Evolutionary conservation across 2,797 vertebrate species (phyloP).

Genomic region (Sebastes vulpes): DNA sequence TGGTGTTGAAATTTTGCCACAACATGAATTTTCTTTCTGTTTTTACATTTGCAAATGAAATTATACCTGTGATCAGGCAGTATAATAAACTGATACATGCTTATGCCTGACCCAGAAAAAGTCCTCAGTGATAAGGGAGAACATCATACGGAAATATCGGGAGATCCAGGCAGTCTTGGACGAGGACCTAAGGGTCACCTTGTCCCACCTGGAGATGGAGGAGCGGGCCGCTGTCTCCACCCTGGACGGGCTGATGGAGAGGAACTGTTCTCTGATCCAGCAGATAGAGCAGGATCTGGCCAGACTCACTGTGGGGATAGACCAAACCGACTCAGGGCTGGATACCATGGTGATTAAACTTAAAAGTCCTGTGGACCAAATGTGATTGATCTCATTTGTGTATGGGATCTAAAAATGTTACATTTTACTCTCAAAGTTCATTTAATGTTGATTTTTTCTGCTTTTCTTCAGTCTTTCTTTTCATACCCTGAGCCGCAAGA

Average conservation of each 20-base stretch:
- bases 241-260: slow-evolving; percentile 82
- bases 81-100: slow-evolving; percentile 19
- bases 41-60: not conserved
- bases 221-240: slow-evolving; percentile 76
- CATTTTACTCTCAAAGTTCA: not conserved
- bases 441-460: not conserved
- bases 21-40: not conserved
- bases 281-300: slow-evolving; percentile 83
- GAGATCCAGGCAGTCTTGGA: slow-evolving; percentile 84
- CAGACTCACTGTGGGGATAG: slow-evolving; percentile 59
- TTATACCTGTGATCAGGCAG: not conserved
- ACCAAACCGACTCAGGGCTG: slow-evolving; percentile 39
- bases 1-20: not conserved
- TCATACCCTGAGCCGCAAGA: slow-evolving; percentile 54
- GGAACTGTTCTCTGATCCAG: slow-evolving; percentile 81
- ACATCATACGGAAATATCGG: slow-evolving; percentile 79
- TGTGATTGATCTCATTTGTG: not conserved
- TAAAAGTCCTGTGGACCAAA: not conserved
- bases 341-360: slow-evolving; percentile 57
- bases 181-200: slow-evolving; percentile 81
- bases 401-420: not conserved
- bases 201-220: slow-evolving; percentile 85
- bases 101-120: slow-evolving; percentile 73
- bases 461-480: slow-evolving; percentile 50
- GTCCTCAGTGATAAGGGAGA: slow-evolving; percentile 78